Evolutionary conservation across 2,113 vertebrate species (phyloP).

Genomic region (Pardalotus punctatus): DNA sequence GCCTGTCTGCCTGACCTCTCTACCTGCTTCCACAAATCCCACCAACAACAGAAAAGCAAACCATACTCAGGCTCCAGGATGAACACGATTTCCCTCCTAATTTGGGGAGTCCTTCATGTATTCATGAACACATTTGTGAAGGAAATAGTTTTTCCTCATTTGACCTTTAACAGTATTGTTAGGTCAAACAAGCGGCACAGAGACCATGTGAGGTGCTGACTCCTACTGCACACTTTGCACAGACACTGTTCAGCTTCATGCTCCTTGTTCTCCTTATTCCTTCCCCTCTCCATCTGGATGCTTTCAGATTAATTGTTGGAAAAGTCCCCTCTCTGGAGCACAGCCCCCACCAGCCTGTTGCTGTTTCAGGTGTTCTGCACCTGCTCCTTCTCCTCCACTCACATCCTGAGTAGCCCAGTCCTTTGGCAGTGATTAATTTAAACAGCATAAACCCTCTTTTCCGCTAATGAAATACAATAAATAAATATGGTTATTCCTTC

Average conservation of each 20-base stretch:
- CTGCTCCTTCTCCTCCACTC: conserved; percentile 10
- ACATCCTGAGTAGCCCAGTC: conserved; percentile 8
- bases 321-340: conserved; percentile 23
- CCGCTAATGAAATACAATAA: conserved; percentile 10
- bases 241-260: background rate
- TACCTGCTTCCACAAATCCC: no score
- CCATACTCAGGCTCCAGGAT: background rate
- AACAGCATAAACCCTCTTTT: conserved; percentile 26
- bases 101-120: background rate
- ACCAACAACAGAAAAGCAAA: no score
- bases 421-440: conserved; percentile 53
- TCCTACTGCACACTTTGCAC: background rate
- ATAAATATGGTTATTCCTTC: conserved; percentile 36
- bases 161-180: background rate
- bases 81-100: background rate
- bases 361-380: conserved; percentile 63
- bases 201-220: background rate
- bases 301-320: conserved; percentile 23
- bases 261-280: background rate
- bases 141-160: background rate
- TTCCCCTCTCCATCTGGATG: conserved; percentile 22
- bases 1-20: no score
- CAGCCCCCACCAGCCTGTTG: background rate
- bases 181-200: background rate
- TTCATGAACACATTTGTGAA: background rate